phyloP scores from a whole-genome alignment of 2,113 vertebrate species.

The Cacatua alba region DNA sequence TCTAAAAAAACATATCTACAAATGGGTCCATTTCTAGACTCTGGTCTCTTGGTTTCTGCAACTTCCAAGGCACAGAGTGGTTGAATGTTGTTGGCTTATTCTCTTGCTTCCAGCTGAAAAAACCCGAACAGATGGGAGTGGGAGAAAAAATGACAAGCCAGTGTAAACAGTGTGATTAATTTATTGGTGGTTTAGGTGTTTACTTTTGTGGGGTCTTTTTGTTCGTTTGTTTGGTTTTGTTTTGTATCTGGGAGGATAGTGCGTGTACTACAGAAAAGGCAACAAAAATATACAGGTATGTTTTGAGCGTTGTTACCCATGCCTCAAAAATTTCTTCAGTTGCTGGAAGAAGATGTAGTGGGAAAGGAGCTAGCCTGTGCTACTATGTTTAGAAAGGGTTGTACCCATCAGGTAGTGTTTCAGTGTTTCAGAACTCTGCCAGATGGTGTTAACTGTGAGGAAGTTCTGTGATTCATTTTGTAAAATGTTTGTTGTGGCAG shows the following conservation, averaged over 20 bases:
- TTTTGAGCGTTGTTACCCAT: background rate
- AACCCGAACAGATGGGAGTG: conserved; percentile 61
- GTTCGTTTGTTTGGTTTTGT: background rate
- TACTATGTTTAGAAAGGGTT: background rate
- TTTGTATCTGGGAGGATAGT: background rate
- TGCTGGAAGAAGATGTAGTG: background rate
- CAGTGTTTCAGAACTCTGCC: background rate
- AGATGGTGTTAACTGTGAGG: conserved; percentile 25
- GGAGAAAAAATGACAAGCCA: conserved; percentile 34
- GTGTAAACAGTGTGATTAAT: conserved; percentile 17
- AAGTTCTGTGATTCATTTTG: conserved; percentile 23
- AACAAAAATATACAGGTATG: background rate
- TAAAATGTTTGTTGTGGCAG: conserved; percentile 38
- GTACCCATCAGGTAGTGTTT: background rate
- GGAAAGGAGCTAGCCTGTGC: background rate
- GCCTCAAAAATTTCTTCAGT: background rate
- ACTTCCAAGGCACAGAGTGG: background rate
- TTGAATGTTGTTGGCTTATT: background rate
- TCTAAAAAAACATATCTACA: background rate
- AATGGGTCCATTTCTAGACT: background rate
- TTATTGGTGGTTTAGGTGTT: background rate
- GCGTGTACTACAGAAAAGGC: background rate
- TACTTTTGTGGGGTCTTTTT: background rate
- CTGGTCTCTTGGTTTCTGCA: background rate
- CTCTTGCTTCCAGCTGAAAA: conserved; percentile 47